Evolutionary conservation across 2,797 vertebrate species (phyloP), one percentile per base, ranked within the genome.

Genomic region (Phylloscopus collybita): DNA sequence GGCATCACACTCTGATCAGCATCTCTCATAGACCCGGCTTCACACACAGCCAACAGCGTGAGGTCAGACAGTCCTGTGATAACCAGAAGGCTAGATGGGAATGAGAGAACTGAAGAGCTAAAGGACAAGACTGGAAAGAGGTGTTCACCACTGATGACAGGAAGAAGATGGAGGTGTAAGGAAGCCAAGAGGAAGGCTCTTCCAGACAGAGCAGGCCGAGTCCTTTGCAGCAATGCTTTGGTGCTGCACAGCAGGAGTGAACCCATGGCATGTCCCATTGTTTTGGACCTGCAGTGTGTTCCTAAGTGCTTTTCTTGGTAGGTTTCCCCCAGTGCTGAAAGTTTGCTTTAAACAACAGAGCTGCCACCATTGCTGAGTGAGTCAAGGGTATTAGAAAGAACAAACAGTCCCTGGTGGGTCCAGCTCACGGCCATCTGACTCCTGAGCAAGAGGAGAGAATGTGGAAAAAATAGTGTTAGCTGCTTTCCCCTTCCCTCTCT

Each of bases 341-440:
- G 47, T 69, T 69, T 34, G 51, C 49, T 92, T 86, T 64, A n/a
- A 90, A 61, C 27, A 69, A 25, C 21, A 34, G 36, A 54, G 29
- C 59, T 80, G n/a, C 23, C 21, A 42, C 23, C 11, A 9, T 34
- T 83, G 21, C 54, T 78, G 38, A 18, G 6, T 71, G 49, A 74
- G 27, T 86, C 71, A 66, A 78, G n/a, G n/a, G 75, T 56, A 38
- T 1, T 53, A 65, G 45, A 73, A 71, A 32, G 64, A 70, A 62
- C n/a, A 56, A 47, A 29, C 27, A 54, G 32, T 62, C 44, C 12
- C n/a, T 53, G 7, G 12, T 93, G 49, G 10, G 45, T 92, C 71
- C 67, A 86, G 23, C 73, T 95, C 78, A 71, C 65, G 61, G 59
- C 70, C 30, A 32, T 44, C 84, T 94, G 87, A 83, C 47, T 38